Conservation (phyloP, 2,113 vertebrate genomes). For the Alethe castanea region DNA sequence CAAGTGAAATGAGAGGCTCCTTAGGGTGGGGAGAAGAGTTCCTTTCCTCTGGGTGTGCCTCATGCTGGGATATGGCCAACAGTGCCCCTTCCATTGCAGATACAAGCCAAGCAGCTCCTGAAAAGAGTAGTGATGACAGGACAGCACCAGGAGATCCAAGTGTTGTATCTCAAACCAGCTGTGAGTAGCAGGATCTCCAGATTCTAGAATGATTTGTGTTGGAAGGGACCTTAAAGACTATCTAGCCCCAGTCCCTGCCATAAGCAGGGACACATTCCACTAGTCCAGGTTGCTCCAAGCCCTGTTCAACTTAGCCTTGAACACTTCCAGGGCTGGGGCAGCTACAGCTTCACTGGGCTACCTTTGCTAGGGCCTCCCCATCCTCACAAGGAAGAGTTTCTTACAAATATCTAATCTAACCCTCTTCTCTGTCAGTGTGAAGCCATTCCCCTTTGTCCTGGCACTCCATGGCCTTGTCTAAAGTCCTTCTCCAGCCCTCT, state of each 20-base stretch:
- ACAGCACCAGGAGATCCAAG: accelerated
- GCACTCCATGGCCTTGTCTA: not conserved
- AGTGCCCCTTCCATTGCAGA: not conserved
- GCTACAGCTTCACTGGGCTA: not conserved
- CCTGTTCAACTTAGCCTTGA: not conserved
- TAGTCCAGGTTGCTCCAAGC: not conserved
- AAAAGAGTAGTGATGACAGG: not conserved
- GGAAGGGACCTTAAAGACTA: not conserved
- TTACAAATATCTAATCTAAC: not conserved
- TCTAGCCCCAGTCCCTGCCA: not conserved
- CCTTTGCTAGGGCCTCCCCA: not conserved
- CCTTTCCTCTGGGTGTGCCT: not conserved
- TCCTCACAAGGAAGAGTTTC: not conserved
- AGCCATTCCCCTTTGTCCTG: not conserved
- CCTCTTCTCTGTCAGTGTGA: not conserved
- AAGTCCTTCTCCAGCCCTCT: not conserved
- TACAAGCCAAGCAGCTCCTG: not conserved
- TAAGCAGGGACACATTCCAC: not conserved
- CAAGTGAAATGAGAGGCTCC: not conserved
- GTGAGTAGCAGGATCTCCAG: not conserved
- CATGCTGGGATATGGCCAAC: not conserved
- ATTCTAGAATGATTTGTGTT: not conserved
- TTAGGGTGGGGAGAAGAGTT: not conserved
- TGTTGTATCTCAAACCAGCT: not conserved
- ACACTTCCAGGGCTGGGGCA: not conserved